A percentile compares a stretch with the other conserved stretches of the same genome.
These are phyloP conservation scores for Pterostichus niger DNA, from an alignment of 2,888 invertebrate genomes.

Conservation along the genomic window DNA sequence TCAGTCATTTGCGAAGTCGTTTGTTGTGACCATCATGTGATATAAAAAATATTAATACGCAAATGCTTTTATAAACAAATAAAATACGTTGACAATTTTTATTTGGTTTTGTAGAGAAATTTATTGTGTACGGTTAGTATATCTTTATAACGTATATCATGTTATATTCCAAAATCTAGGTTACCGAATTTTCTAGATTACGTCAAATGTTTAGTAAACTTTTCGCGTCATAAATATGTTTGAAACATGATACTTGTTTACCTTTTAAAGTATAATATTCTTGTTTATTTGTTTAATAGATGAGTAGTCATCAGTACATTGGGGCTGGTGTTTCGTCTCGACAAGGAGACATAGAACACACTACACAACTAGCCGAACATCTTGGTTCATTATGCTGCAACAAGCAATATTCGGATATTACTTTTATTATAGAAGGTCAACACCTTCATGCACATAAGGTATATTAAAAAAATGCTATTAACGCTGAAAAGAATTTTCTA, in stretches of 20 bases:
- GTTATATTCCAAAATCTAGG: background rate
- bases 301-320: constrained; percentile 75
- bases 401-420: constrained; percentile 94
- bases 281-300: constrained; percentile 67
- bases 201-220: constrained; percentile 34
- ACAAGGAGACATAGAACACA: constrained; percentile 84
- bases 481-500: background rate
- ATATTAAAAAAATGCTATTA: constrained; percentile 42
- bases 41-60: constrained; percentile 47
- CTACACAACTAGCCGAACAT: constrained; percentile 88
- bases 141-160: background rate
- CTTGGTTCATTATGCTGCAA: constrained; percentile 92
- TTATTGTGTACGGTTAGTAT: constrained; percentile 17
- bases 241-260: constrained; percentile 11
- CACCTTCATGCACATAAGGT: constrained; percentile 85
- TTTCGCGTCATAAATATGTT: constrained; percentile 7
- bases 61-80: constrained; percentile 23
- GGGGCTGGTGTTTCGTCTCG: constrained; percentile 71
- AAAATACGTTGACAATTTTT: background rate
- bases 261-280: background rate
- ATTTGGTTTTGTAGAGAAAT: background rate
- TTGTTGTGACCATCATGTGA: constrained; percentile 45
- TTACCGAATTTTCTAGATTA: constrained; percentile 42
- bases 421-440: constrained; percentile 90
- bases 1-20: constrained; percentile 33